These are phyloP conservation scores for Pocillopora grandis DNA, from an alignment of 92 coral and sea anemone species.

Conservation along the genomic window DNA sequence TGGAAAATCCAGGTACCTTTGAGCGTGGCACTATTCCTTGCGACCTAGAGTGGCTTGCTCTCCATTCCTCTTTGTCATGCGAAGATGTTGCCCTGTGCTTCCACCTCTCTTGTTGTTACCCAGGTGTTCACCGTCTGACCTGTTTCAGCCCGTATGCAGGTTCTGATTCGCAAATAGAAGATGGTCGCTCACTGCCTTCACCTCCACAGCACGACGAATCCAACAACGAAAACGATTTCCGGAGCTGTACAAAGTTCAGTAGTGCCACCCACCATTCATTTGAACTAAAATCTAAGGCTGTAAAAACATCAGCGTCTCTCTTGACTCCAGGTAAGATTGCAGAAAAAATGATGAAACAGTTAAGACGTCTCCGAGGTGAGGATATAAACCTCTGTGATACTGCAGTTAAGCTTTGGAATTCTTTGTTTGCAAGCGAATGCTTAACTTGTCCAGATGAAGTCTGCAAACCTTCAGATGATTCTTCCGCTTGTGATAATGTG, in stretches of 20 bases:
- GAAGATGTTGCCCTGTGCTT: conserved; percentile 10
- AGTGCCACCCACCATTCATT: not conserved
- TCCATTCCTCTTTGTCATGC: conserved; percentile 19
- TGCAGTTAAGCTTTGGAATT: not conserved
- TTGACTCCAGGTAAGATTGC: conserved; percentile 12
- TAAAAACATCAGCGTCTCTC: not conserved
- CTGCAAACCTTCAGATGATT: not conserved
- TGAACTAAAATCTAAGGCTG: not conserved
- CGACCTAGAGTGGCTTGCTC: conserved; percentile 21
- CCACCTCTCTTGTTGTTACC: not conserved
- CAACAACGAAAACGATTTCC: not conserved
- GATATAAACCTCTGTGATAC: not conserved
- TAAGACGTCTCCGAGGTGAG: not conserved
- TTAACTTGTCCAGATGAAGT: not conserved
- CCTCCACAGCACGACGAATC: not conserved
- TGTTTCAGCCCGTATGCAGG: conserved; percentile 8
- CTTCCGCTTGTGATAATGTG: conserved; percentile 1
- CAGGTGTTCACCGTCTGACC: not conserved
- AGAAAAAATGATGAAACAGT: not conserved
- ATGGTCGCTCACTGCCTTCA: not conserved
- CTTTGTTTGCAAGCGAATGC: not conserved
- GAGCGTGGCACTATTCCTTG: not conserved
- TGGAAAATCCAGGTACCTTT: no score
- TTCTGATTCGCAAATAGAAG: not conserved
- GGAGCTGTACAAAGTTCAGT: not conserved